Percentiles rank a stretch among this genome's conserved stretches.
These are phyloP conservation scores for Calliphora vomitoria DNA, from an alignment of 2,888 invertebrate species.

Conservation along the genomic window DNA sequence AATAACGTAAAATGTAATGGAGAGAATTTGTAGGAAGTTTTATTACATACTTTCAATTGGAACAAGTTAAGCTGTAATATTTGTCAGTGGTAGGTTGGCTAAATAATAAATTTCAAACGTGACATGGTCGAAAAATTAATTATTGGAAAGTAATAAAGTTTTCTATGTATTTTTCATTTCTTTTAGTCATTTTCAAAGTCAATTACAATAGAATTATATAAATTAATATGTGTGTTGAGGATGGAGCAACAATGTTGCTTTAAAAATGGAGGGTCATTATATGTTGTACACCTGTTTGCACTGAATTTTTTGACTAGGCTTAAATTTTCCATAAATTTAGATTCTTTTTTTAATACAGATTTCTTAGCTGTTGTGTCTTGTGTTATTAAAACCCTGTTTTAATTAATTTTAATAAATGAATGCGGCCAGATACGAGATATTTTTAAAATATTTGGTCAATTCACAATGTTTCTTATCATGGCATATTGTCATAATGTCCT, in stretches of 20 bases:
- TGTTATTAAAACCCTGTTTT: too few relatives aligned
- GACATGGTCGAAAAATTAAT: slow-evolving; percentile 2
- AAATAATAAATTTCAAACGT: slow-evolving; percentile 22
- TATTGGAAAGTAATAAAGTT: slow-evolving; percentile 33
- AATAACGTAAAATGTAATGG: neutral
- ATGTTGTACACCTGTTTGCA: too few relatives aligned
- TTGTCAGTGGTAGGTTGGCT: neutral
- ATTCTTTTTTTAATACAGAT: too few relatives aligned
- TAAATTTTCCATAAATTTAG: too few relatives aligned
- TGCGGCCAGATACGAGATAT: too few relatives aligned
- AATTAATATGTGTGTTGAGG: neutral
- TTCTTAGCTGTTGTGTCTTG: too few relatives aligned
- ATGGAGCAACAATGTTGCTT: neutral
- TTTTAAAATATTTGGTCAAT: too few relatives aligned
- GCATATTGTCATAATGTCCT: too few relatives aligned
- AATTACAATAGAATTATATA: neutral
- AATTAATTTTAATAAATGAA: too few relatives aligned
- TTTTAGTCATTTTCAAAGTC: neutral
- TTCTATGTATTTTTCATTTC: neutral
- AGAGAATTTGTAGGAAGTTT: slow-evolving; percentile 1
- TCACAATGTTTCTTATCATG: too few relatives aligned
- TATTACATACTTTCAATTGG: slow-evolving; percentile 37
- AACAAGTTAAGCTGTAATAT: slow-evolving; percentile 27
- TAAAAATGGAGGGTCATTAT: neutral
- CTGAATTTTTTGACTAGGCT: too few relatives aligned